Evolutionary conservation across 2,113 vertebrate genomes (phyloP), one percentile per base, ranked within the genome.

Genomic region (Aptenodytes forsteri): DNA sequence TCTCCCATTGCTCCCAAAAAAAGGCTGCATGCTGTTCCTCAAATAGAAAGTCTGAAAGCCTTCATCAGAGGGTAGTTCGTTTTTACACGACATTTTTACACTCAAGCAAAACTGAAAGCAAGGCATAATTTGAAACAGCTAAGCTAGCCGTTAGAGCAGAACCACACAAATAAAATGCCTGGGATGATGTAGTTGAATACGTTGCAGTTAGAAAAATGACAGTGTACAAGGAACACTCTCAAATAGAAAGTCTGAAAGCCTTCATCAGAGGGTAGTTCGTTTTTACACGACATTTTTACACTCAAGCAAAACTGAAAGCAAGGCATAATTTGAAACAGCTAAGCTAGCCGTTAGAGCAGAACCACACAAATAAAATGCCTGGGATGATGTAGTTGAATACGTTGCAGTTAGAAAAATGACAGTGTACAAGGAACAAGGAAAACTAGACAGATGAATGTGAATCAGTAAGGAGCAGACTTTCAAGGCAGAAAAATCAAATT

Each of bases 71-170:
- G 78, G 77, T 47, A 82, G 93, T 79, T 95, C 52, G 7, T 76
- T 94, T 93, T 88, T 83, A 83, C 71, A 76, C 3, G 20, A 79
- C 66, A 21, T 77, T 93, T 95, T 91, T 95, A 96, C 71, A 40
- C 90, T 94, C 55, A 62, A 59, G 79, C 76, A 78, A 84, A 93
- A 89, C 80, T 82, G 90, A 96, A 96, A 95, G 95, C 70, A 79
- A 76, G 95, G 89, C 81, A 29, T 92, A 61, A 96, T 96, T 93
- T 92, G 96, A 84, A 95, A 67, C 44, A 76, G 95, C 94, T 44
- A 67, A 54, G 72, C 86, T 83, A 7, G 18, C 81, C 3, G 9
- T 56, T 72, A 38, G 95, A 94, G 90, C 91, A 96, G 83, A 93
- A 81, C 83, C 72, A 22, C 77, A 70, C 85, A 92, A 95, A 95